Conservation (phyloP, 2,113 vertebrate species). For the Dromas ardeola region DNA sequence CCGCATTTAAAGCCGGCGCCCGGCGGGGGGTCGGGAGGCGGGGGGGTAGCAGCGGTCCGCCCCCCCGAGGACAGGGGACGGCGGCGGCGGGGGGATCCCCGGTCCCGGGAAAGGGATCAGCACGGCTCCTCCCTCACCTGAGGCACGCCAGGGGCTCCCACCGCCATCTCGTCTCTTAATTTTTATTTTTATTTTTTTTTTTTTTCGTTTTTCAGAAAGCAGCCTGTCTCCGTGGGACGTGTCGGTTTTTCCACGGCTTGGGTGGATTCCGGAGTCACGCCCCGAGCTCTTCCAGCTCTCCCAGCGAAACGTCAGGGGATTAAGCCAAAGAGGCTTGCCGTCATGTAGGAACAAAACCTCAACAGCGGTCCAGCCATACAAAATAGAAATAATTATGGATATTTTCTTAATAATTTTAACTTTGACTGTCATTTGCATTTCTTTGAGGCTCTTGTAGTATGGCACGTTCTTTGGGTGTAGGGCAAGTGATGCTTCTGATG, state of each 20-base stretch:
- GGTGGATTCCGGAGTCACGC: not conserved
- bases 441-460: not conserved
- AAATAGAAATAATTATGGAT: not conserved
- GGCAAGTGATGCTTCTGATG: not conserved
- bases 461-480: not conserved
- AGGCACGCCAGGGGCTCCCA: not conserved
- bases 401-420: not conserved
- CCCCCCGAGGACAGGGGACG: not conserved
- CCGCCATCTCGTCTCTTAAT: not conserved
- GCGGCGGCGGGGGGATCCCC: too few relatives aligned
- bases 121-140: not conserved
- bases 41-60: not conserved
- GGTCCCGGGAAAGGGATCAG: too few relatives aligned
- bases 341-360: not conserved
- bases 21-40: not conserved
- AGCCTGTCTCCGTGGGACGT: not conserved
- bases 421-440: not conserved
- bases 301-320: not conserved
- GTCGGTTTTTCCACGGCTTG: not conserved
- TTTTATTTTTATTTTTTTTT: not conserved
- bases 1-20: constrained; percentile 29
- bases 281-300: not conserved
- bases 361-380: not conserved
- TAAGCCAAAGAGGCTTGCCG: not conserved
- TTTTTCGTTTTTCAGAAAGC: not conserved